These are phyloP conservation scores for Hemistola chrysoprasaria DNA, from an alignment of 2,888 invertebrate genomes.

Conservation along the genomic window DNA sequence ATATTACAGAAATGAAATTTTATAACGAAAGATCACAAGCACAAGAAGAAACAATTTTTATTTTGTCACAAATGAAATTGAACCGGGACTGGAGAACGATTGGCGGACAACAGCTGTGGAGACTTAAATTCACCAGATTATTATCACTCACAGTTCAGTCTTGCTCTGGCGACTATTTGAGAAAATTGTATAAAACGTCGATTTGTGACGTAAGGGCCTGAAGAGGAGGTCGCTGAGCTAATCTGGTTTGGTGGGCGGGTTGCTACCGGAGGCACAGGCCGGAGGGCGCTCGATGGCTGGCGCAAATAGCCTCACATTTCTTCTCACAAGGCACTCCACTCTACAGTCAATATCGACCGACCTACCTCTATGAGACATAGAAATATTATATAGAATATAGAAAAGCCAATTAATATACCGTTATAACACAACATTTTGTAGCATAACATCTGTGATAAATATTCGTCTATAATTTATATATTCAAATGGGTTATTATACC, in stretches of 20 bases:
- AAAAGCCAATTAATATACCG: conserved; percentile 41
- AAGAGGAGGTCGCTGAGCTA: conserved; percentile 57
- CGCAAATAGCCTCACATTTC: conserved; percentile 71
- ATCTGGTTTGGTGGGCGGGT: conserved; percentile 62
- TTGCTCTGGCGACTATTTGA: conserved; percentile 11
- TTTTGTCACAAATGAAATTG: too few species aligned
- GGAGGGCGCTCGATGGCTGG: conserved; percentile 58
- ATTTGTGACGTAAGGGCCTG: conserved; percentile 44
- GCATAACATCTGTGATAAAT: too few species aligned
- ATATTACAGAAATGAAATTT: too few species aligned
- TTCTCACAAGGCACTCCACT: conserved; percentile 59
- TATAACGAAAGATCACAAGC: neutral
- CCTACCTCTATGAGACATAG: conserved; percentile 58
- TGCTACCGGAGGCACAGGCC: conserved; percentile 43
- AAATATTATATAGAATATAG: too few species aligned
- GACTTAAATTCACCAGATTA: too few species aligned
- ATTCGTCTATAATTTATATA: too few species aligned
- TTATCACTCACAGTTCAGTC: conserved; percentile 5
- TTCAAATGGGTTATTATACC: too few species aligned
- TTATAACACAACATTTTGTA: too few species aligned
- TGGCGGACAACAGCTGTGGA: too few species aligned
- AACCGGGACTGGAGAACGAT: too few species aligned
- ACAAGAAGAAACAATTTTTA: neutral
- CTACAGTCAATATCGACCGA: conserved; percentile 64
- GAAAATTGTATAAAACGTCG: conserved; percentile 35